A percentile compares a stretch with the other conserved stretches of the same genome.
These are phyloP conservation scores for Byasa hedistus DNA, from an alignment of 2,888 invertebrate species.

Conservation along the genomic window DNA sequence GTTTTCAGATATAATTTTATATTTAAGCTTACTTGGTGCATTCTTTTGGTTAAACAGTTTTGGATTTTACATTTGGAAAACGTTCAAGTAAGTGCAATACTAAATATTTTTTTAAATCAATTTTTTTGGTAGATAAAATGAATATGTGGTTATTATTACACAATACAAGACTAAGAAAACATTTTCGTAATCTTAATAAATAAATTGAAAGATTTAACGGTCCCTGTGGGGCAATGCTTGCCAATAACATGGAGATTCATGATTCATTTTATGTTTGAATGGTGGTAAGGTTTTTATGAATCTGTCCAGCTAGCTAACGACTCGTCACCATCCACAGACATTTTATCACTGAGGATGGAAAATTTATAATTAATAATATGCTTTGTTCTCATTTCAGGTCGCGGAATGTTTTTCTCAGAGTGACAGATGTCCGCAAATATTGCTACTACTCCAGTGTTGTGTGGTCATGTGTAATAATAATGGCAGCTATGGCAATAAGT, in stretches of 20 bases:
- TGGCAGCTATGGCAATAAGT: conserved; percentile 88
- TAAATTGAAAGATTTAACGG: too few species aligned
- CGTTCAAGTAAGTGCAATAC: conserved; percentile 82
- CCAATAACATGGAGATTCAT: too few species aligned
- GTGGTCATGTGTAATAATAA: conserved; percentile 85
- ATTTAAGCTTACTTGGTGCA: conserved; percentile 87
- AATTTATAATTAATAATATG: neutral
- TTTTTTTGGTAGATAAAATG: too few species aligned
- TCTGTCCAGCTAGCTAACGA: too few species aligned
- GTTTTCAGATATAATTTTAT: conserved; percentile 86
- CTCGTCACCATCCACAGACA: too few species aligned
- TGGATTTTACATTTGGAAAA: conserved; percentile 93
- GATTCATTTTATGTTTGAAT: too few species aligned
- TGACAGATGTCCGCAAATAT: conserved; percentile 92
- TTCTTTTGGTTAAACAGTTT: conserved; percentile 93
- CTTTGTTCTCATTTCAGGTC: conserved; percentile 77
- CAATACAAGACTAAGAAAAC: neutral
- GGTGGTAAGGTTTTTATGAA: too few species aligned
- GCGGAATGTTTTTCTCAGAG: conserved; percentile 89
- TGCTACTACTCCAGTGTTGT: conserved; percentile 92
- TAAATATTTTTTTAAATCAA: neutral
- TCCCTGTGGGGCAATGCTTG: too few species aligned
- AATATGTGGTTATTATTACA: too few species aligned
- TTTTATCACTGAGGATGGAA: too few species aligned
- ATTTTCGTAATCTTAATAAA: neutral